Conservation (phyloP, 1,140 invertebrate species). For the Chlorops oryzae region DNA sequence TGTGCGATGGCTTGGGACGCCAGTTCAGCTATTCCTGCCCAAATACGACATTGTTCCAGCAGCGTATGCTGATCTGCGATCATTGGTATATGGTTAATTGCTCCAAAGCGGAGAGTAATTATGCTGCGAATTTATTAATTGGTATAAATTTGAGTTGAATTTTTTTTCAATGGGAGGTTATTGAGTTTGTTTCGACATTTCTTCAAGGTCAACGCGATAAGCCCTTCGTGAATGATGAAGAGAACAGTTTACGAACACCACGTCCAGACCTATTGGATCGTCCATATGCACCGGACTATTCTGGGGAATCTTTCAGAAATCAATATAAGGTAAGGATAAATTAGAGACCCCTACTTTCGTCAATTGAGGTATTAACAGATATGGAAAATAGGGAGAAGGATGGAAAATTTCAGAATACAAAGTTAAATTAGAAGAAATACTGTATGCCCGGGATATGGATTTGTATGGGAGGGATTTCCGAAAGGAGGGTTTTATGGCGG, state of each 20-base stretch:
- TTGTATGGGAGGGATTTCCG: too few relatives aligned
- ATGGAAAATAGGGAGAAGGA: too few relatives aligned
- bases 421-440: background rate
- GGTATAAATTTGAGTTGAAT: slow-evolving; percentile 42
- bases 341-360: background rate
- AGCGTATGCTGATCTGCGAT: slow-evolving; percentile 71
- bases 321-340: slow-evolving; percentile 44
- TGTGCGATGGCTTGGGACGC: slow-evolving; percentile 65
- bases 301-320: slow-evolving; percentile 43
- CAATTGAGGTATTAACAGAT: too few relatives aligned
- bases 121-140: slow-evolving; percentile 63
- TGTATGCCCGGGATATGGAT: background rate
- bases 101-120: slow-evolving; percentile 59
- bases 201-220: slow-evolving; percentile 56
- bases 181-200: background rate
- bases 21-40: slow-evolving; percentile 72
- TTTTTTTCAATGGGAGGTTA: background rate
- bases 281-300: slow-evolving; percentile 51
- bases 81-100: slow-evolving; percentile 82
- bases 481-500: too few relatives aligned
- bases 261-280: slow-evolving; percentile 58
- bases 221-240: slow-evolving; percentile 61
- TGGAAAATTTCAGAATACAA: too few relatives aligned
- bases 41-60: slow-evolving; percentile 71
- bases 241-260: slow-evolving; percentile 56